These are phyloP conservation scores for Caerostris extrusa DNA, from an alignment of 1,140 invertebrate species.

Conservation along the genomic window DNA sequence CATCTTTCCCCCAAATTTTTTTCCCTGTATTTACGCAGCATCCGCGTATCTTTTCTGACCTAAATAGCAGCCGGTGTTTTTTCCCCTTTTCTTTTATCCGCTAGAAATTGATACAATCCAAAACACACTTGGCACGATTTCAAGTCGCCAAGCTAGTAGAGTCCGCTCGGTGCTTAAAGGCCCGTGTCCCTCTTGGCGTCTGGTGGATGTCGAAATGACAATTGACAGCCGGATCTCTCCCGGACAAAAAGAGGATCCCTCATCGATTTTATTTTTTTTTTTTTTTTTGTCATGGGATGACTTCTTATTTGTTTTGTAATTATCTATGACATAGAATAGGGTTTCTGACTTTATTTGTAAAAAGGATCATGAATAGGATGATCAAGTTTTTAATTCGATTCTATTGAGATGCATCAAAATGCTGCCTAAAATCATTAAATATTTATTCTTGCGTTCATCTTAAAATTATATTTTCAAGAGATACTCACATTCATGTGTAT, in stretches of 20 bases:
- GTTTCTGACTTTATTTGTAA: no score
- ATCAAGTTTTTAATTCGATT: no score
- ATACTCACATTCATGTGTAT: no score
- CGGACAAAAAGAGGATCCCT: not conserved
- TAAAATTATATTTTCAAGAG: no score
- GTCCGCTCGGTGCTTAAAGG: not conserved
- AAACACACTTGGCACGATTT: constrained; percentile 31
- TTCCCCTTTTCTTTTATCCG: not conserved
- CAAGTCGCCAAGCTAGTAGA: not conserved
- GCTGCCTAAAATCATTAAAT: no score
- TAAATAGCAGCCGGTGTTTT: not conserved
- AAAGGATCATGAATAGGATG: no score
- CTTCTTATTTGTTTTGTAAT: no score
- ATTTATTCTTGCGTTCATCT: no score
- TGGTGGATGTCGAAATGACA: constrained; percentile 22
- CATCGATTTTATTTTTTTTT: no score
- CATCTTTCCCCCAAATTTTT: not conserved
- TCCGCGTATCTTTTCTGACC: constrained; percentile 33
- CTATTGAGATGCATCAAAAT: no score
- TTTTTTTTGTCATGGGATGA: no score
- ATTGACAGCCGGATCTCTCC: constrained; percentile 10
- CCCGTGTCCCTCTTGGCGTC: constrained; percentile 6
- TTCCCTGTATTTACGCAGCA: not conserved
- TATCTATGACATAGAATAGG: no score
- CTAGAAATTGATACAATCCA: constrained; percentile 34